Base-by-base conservation (phyloP, 2,113 vertebrate species). In the Nothocercus nigrocapillus region DNA sequence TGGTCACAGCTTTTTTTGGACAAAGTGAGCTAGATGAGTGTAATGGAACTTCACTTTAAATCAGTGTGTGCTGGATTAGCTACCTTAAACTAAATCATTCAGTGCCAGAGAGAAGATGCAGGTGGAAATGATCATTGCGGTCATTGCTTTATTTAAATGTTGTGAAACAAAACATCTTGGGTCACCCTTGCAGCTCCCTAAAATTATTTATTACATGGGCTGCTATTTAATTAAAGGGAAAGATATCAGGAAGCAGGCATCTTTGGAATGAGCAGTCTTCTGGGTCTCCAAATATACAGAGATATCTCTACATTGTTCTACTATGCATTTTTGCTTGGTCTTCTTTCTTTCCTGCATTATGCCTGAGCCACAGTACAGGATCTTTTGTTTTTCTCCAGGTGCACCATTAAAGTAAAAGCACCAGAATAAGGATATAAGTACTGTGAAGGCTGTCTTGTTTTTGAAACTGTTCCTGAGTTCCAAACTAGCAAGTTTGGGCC, bases 21-120 rank as follows among this genome's bases (percentile, higher is more conserved):
- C 9, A 36, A 85, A 94, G 91, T 20, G 11, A 80, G 18, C 13
- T 72, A 56, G 34, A 75, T 66, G 22, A 76, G 9, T 40, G 30
- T 68, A 72, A 78, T 79, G 32, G 17, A 19, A 68, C 40, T 88
- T 94, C 38, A 54, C 64, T 86, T 86, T 84, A 78, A 81, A 92
- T 85, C 63, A 74, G 59, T 68, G 11, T 0, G 3, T 58, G 28
- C 36, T 79, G 25, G 19, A 79, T 93, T 93, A 82, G 25, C 7
- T 82, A 32, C 18, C 53, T 87, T 67, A 51, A 87, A 74, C 9
- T 30, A 84, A 93, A 84, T 36, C 0, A 56, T 32, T 36, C 76
- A 18, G 12, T 63, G 59, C 6, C 49, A 42, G 49, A 67, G 12
- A 82, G 16, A 32, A 8, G 44, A 38, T 56, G n/a, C 22, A 73